These are phyloP conservation scores for Melangyna quadrimaculata DNA, from an alignment of 2,888 invertebrate species.

Conservation along the genomic window DNA sequence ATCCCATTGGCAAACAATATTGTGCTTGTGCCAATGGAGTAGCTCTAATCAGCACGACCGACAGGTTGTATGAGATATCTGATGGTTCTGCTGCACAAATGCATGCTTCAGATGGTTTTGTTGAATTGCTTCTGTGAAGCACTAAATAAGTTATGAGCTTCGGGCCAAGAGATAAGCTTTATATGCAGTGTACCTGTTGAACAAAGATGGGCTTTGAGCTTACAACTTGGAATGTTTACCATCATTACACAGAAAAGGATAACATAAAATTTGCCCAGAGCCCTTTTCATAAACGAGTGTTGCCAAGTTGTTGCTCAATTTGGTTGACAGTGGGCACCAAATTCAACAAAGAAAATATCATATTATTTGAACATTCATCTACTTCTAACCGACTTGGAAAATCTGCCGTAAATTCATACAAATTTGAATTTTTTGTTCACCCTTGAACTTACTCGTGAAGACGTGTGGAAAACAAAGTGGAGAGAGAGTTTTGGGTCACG, in stretches of 20 bases:
- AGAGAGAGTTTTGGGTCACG: too few relatives aligned
- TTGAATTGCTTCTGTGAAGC: constrained; percentile 14
- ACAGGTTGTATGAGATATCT: constrained; percentile 31
- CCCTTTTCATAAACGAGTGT: constrained; percentile 9
- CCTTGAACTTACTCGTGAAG: too few relatives aligned
- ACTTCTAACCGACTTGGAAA: too few relatives aligned
- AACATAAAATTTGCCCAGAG: constrained; percentile 8
- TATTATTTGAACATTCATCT: neutral
- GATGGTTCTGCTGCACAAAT: too few relatives aligned
- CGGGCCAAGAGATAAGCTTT: constrained; percentile 34
- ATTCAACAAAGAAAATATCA: neutral
- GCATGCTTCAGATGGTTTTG: constrained; percentile 20
- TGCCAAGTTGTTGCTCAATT: neutral
- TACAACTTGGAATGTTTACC: neutral
- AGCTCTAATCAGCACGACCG: constrained; percentile 25
- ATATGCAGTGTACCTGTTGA: neutral
- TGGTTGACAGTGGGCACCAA: constrained; percentile 23
- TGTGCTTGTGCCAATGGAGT: constrained; percentile 30
- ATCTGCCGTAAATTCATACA: too few relatives aligned
- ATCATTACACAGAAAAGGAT: neutral
- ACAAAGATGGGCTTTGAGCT: neutral
- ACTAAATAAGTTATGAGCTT: constrained; percentile 8
- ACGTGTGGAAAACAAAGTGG: too few relatives aligned
- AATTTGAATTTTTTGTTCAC: too few relatives aligned
- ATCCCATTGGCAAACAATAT: constrained; percentile 43